Base-by-base conservation (phyloP, 2,113 vertebrate genomes). In the Lota lota region DNA sequence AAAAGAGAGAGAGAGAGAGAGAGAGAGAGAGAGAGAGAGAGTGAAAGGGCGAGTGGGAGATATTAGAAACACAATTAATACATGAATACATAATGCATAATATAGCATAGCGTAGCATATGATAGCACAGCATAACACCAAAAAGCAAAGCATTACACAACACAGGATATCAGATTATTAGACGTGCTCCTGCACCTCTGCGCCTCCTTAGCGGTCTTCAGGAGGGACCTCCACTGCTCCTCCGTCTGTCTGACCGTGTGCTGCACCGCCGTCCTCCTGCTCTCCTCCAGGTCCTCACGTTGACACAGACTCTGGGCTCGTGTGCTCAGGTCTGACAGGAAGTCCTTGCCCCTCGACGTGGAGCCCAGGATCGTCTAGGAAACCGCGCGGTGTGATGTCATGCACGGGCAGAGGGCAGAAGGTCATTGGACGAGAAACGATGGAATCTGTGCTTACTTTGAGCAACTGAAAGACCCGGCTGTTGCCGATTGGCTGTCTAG, bases 301-400 rank as follows among this genome's bases (percentile, higher is more conserved):
- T 65, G 66, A 24, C 63, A 83, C 21, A 93, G 82, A 78, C 75
- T 77, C 64, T 88, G 54, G 0, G 58, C 80, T 77, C 73, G 82
- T 33, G 24, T 89, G 65, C 69, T 87, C 69, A 93, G 68, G 51
- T 83, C 84, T 20, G n/a, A 61, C 73, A 93, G 56, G 40, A 85
- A 80, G 51, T 61, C 61, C 28, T 89, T 82, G 2, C 81, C 89
- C 0, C 68, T 77, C 18, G 83, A 67, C 69, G 61, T 84, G 67
- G 78, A 76, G 74, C 21, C 83, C 28, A 91, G 40, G 67, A 87
- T 63, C 22, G 53, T n/a, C 92, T 93, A 12, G 69, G 71, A 24
- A 67, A 61, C 71, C 10, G 40, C n/a, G 18, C 11, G n/a, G 59
- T 4, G 28, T 1, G 36, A 5, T 21, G 3, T 1, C 18, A 60